Conservation (phyloP, 1,140 invertebrate genomes). For the Linepithema humile region DNA sequence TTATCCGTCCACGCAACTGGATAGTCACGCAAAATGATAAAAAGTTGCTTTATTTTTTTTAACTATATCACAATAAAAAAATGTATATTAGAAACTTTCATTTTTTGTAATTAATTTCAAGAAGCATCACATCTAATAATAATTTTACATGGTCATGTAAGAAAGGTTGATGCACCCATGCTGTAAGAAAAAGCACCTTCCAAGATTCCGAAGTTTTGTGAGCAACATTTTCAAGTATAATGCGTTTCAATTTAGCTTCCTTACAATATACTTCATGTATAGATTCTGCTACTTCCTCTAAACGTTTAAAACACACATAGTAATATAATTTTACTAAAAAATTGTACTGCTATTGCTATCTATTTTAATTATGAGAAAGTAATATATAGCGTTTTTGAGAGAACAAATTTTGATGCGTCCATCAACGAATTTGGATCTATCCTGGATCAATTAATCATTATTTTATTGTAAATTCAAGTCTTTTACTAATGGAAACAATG, state of each 20-base stretch:
- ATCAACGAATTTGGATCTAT: too few species aligned
- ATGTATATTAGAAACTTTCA: conserved; percentile 15
- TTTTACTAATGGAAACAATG: too few species aligned
- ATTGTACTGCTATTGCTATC: not conserved
- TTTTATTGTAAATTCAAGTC: too few species aligned
- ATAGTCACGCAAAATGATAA: too few species aligned
- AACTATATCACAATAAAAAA: conserved; percentile 38
- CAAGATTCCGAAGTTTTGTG: conserved; percentile 70
- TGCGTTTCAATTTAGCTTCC: conserved; percentile 71
- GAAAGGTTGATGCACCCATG: conserved; percentile 76
- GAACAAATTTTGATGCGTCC: too few species aligned
- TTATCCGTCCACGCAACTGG: too few species aligned
- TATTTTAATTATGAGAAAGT: too few species aligned
- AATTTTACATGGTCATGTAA: conserved; percentile 66
- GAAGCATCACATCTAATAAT: conserved; percentile 74
- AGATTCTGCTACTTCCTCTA: conserved; percentile 66
- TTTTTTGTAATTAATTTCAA: conserved; percentile 75
- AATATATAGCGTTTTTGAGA: too few species aligned
- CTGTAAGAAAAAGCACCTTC: conserved; percentile 76
- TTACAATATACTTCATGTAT: conserved; percentile 72
- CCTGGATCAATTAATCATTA: too few species aligned
- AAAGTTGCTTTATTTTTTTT: conserved; percentile 10
- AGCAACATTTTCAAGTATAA: conserved; percentile 75
- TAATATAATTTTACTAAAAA: not conserved
- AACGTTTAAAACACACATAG: conserved; percentile 22